phyloP scores from a whole-genome alignment of 2,113 vertebrate genomes.

The Holacanthus passer region DNA sequence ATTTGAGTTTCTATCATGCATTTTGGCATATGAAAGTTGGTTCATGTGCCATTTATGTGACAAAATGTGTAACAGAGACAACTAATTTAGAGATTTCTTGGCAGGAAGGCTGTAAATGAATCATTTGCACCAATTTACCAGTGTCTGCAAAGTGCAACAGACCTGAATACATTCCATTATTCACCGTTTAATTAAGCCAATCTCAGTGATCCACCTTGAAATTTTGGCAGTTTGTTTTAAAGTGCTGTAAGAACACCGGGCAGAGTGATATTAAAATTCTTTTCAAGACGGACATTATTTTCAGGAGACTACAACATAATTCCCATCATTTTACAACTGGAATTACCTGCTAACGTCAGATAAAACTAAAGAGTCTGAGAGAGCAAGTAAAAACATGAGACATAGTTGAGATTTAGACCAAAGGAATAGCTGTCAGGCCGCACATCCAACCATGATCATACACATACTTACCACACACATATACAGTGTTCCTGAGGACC shows the following conservation, averaged over 20 bases:
- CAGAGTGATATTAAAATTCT: constrained; percentile 44
- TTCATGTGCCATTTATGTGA: constrained; percentile 31
- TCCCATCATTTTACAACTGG: constrained; percentile 61
- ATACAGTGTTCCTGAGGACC: constrained; percentile 83
- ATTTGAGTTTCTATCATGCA: constrained; percentile 27
- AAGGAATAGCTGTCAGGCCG: constrained; percentile 64
- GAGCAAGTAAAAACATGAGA: constrained; percentile 63
- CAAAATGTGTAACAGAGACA: constrained; percentile 20
- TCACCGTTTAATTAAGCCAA: constrained; percentile 43
- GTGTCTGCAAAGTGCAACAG: constrained; percentile 48
- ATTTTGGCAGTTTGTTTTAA: constrained; percentile 79
- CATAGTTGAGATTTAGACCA: constrained; percentile 60
- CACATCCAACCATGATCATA: constrained; percentile 60
- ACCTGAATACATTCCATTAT: constrained; percentile 60
- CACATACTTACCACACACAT: constrained; percentile 67
- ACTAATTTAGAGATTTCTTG: constrained; percentile 2
- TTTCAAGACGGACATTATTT: constrained; percentile 43
- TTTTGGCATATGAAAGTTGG: constrained; percentile 48
- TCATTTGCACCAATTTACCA: constrained; percentile 42
- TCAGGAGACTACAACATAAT: constrained; percentile 48
- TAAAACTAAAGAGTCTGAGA: constrained; percentile 38
- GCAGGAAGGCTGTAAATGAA: constrained; percentile 35
- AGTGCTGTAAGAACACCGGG: constrained; percentile 79
- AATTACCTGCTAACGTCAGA: constrained; percentile 58
- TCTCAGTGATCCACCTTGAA: constrained; percentile 52